Evolutionary conservation across 2,113 vertebrate species (phyloP).

Genomic region (Etheostoma cragini): DNA sequence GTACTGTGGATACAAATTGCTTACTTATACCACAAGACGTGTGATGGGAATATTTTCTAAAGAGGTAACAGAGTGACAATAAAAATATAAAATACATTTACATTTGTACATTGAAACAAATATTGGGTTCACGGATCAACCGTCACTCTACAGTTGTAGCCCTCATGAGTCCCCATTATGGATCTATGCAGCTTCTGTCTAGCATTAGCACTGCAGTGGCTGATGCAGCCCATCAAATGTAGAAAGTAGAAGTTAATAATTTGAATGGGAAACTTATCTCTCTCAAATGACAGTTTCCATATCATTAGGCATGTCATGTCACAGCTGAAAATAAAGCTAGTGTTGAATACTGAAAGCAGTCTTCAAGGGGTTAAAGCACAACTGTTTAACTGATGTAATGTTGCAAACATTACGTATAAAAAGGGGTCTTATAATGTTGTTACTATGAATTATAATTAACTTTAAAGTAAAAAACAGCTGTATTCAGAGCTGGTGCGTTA

Average conservation of each 20-base stretch:
- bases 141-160: slow-evolving; percentile 43
- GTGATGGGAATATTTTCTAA: slow-evolving; percentile 22
- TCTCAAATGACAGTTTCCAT: slow-evolving; percentile 20
- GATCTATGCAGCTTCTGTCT: slow-evolving; percentile 30
- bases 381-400: background rate
- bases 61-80: slow-evolving; percentile 51
- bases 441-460: background rate
- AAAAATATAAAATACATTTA: slow-evolving; percentile 61
- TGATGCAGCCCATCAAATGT: slow-evolving; percentile 59
- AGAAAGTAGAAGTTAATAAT: slow-evolving; percentile 17
- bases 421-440: background rate
- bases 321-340: slow-evolving; percentile 3
- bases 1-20: slow-evolving; percentile 13
- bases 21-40: slow-evolving; percentile 20
- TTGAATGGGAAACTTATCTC: background rate
- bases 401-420: background rate
- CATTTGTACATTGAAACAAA: slow-evolving; percentile 62
- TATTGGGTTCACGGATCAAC: slow-evolving; percentile 68
- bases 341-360: background rate
- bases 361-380: background rate
- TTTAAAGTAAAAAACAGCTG: slow-evolving; percentile 1
- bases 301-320: background rate
- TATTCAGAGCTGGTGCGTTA: slow-evolving; percentile 38
- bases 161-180: slow-evolving; percentile 9
- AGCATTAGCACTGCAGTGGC: slow-evolving; percentile 43